Percentiles rank a stretch among this genome's conserved stretches.
phyloP scores from a whole-genome alignment of 1,140 invertebrate genomes.

The Triops cancriformis region DNA sequence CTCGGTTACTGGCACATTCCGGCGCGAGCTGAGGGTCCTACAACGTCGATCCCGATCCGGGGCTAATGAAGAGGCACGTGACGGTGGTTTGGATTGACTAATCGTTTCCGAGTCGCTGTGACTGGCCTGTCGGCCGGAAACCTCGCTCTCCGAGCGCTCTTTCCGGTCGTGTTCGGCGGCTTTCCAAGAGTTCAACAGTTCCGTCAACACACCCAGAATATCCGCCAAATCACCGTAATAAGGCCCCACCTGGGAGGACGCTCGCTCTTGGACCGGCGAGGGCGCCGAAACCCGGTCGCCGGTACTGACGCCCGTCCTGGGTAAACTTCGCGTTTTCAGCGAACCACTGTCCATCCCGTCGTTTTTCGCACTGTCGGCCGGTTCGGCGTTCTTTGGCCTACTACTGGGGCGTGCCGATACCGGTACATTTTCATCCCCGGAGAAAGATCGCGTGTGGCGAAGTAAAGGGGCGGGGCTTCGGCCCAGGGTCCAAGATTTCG shows the following conservation, averaged over 20 bases:
- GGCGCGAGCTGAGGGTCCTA: not conserved
- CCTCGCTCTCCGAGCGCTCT: not conserved
- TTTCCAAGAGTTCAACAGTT: not conserved
- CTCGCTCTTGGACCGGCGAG: not conserved
- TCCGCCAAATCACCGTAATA: not conserved
- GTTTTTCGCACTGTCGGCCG: no score
- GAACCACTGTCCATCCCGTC: not conserved
- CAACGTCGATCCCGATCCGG: slow-evolving; percentile 7
- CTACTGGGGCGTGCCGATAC: not conserved
- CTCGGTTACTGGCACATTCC: not conserved
- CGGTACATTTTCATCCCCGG: not conserved
- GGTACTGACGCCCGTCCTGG: not conserved
- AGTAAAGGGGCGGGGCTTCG: not conserved
- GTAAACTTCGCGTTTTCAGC: not conserved
- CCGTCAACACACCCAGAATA: not conserved
- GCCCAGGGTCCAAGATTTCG: not conserved
- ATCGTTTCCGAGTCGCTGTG: slow-evolving; percentile 1
- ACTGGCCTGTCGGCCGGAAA: not conserved
- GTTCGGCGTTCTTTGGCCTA: not conserved
- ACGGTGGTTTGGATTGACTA: not conserved
- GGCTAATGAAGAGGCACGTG: not conserved
- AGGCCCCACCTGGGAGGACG: not conserved
- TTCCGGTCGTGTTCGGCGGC: not conserved
- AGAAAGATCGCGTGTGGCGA: slow-evolving; percentile 6
- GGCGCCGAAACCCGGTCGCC: not conserved